Percentiles rank a stretch among this genome's conserved stretches.
Evolutionary conservation across 2,888 invertebrate genomes (phyloP).

Genomic region (Thera britannica): DNA sequence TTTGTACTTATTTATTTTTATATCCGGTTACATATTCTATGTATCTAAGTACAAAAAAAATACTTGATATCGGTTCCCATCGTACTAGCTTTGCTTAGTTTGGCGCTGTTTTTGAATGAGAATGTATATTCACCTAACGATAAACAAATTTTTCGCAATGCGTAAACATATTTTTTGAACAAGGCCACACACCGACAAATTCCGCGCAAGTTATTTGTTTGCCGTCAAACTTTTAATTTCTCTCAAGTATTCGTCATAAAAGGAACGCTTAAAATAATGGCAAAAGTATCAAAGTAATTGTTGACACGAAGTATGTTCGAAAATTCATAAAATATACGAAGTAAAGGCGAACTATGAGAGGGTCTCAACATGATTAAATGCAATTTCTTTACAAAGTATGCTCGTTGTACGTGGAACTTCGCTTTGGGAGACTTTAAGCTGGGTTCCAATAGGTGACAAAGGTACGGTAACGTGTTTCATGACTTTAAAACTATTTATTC

Average conservation of each 20-base stretch:
- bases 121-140: too few species aligned
- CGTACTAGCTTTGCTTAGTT: too few species aligned
- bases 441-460: slow-evolving; percentile 6
- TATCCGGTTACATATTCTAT: too few species aligned
- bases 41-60: too few species aligned
- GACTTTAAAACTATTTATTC: too few species aligned
- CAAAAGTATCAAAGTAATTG: slow-evolving; percentile 76
- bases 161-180: slow-evolving; percentile 24
- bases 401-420: slow-evolving; percentile 68
- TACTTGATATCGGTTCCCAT: too few species aligned
- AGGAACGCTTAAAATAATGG: slow-evolving; percentile 58
- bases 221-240: slow-evolving; percentile 58
- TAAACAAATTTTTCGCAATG: slow-evolving; percentile 25
- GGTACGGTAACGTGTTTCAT: not conserved
- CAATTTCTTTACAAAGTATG: slow-evolving; percentile 81
- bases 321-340: slow-evolving; percentile 74
- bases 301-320: slow-evolving; percentile 70
- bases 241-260: slow-evolving; percentile 70
- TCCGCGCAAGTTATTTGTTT: slow-evolving; percentile 35
- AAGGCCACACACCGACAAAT: slow-evolving; percentile 43
- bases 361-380: slow-evolving; percentile 79
- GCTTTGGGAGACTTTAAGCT: slow-evolving; percentile 58
- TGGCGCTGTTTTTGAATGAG: too few species aligned
- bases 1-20: too few species aligned
- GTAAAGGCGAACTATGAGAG: slow-evolving; percentile 70